Evolutionary conservation across 2,888 invertebrate genomes (phyloP).

Genomic region (Osmoderma eremita): DNA sequence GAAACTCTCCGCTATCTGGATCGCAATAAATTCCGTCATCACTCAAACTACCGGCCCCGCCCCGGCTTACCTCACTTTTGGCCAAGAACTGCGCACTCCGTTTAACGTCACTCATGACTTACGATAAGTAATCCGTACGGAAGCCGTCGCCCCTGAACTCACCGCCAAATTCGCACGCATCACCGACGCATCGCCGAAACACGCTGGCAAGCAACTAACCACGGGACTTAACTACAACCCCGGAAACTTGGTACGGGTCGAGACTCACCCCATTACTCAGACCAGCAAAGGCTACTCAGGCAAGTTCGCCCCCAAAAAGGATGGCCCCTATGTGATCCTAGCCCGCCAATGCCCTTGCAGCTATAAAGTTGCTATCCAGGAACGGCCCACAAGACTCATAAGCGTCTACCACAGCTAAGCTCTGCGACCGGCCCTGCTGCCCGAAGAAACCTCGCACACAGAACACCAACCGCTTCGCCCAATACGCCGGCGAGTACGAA

Average conservation of each 20-base stretch:
- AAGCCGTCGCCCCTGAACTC: constrained; percentile 42
- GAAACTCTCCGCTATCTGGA: constrained; percentile 48
- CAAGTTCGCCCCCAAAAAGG: constrained; percentile 22
- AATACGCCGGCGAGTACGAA: not conserved
- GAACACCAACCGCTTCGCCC: not conserved
- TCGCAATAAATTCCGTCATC: constrained; percentile 50
- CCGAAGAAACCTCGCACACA: not conserved
- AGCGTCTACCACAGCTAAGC: constrained; percentile 23
- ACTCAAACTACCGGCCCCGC: constrained; percentile 47
- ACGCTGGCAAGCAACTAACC: constrained; percentile 2
- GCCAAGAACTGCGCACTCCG: constrained; percentile 50
- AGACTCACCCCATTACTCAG: constrained; percentile 17
- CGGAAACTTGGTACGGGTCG: constrained; percentile 13
- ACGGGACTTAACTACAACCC: not conserved
- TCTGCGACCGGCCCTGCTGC: not conserved
- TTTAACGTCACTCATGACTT: constrained; percentile 40
- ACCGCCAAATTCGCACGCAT: constrained; percentile 19
- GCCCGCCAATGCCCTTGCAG: constrained; percentile 12
- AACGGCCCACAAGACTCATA: constrained; percentile 39
- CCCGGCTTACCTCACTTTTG: constrained; percentile 52
- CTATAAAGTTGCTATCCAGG: constrained; percentile 33
- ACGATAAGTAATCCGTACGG: constrained; percentile 34
- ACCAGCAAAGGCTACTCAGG: not conserved
- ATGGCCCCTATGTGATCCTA: constrained; percentile 30
- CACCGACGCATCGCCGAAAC: not conserved